Percentiles rank a stretch among this genome's conserved stretches.
Conservation (phyloP, 2,797 vertebrate genomes). For the Bradypodion pumilum region DNA sequence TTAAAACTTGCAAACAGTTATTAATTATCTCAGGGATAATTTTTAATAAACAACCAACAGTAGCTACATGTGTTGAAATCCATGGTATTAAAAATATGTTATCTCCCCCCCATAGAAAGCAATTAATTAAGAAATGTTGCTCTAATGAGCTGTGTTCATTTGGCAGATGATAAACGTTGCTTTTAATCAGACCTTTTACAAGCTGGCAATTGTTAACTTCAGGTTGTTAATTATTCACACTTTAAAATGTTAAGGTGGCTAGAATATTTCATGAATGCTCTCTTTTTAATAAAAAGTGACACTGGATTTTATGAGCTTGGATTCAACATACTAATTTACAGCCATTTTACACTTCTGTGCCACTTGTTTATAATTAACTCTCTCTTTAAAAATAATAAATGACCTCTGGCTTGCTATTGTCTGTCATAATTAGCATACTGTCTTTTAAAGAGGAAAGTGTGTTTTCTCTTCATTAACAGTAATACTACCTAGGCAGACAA, state of each 20-base stretch:
- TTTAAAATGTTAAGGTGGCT: constrained; percentile 61
- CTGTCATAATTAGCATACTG: constrained; percentile 77
- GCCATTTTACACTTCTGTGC: constrained; percentile 66
- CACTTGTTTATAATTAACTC: constrained; percentile 68
- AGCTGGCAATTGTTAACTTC: constrained; percentile 67
- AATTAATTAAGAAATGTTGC: constrained; percentile 76
- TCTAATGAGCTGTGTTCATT: constrained; percentile 69
- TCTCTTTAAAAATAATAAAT: constrained; percentile 77
- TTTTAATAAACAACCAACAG: constrained; percentile 42
- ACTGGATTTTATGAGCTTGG: constrained; percentile 73
- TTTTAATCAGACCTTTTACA: constrained; percentile 79
- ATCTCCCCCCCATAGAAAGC: constrained; percentile 68
- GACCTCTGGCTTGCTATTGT: constrained; percentile 74
- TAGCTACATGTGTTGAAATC: constrained; percentile 50
- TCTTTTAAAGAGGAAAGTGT: constrained; percentile 78
- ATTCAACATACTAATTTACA: constrained; percentile 74
- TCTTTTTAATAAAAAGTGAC: constrained; percentile 61
- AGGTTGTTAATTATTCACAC: constrained; percentile 73
- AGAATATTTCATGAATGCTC: constrained; percentile 69
- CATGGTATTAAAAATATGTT: constrained; percentile 63
- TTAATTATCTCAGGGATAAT: constrained; percentile 49
- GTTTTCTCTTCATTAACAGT: constrained; percentile 85
- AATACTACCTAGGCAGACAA: constrained; percentile 80
- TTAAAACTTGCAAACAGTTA: background rate
- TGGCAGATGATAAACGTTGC: constrained; percentile 69